Base-by-base conservation (phyloP, 2,113 vertebrate genomes). In the Phrynosoma platyrhinos region DNA sequence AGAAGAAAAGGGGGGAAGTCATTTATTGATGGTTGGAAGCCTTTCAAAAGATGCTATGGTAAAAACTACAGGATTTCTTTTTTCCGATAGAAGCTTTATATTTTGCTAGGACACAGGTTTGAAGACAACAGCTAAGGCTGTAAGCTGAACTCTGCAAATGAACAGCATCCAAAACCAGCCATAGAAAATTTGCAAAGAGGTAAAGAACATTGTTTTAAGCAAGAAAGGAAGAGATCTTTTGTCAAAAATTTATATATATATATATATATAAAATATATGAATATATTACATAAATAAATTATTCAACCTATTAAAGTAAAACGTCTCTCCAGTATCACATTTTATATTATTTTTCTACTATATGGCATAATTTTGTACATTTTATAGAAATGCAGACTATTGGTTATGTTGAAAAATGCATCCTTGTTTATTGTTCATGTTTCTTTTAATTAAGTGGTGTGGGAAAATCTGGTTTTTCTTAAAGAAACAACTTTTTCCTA, bases 281-380 rank as follows among this genome's bases (percentile, higher is more conserved):
- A 81, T 90, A 95, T 96, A 85, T 90, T 93, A 93, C 86, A 40
- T 93, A 94, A 96, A 94, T 95, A 95, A 95, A 94, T 96, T 95
- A 94, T 95, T 94, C 79, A 81, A 90, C 91, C 91, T 94, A 76
- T 83, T 58, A 92, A 90, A 90, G 64, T 87, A 90, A 92, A 55
- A 32, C 74, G 75, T 91, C 89, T 91, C 87, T 79, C 64, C 85
- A 74, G 87, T 91, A 92, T 21, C 93, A 91, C 90, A 87, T 85
- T 89, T 71, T 90, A 68, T 91, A 87, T 89, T 82, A 82, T 71
- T 12, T 79, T n/a, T 91, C 53, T 90, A 71, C 84, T 92, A 90
- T 88, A 85, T 90, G 83, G 92, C 79, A 85, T 90, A 55, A 87
- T 83, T 93, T 92, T 93, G 91, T 95, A 92, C 79, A 83, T 94